Base-by-base conservation (phyloP, 2,113 vertebrate species). In the Nibea albiflora region DNA sequence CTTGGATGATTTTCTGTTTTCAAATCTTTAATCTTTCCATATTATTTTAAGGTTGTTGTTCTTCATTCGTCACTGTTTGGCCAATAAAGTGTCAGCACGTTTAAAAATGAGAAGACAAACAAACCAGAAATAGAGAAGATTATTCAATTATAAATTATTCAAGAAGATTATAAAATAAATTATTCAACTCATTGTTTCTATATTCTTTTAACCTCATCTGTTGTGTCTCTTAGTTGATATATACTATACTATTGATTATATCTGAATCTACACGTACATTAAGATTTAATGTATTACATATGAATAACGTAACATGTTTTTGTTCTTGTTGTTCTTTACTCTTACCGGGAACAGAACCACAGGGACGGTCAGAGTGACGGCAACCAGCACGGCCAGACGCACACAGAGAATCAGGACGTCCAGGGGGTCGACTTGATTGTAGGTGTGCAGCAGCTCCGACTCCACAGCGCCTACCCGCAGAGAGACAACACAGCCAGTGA, bases 311-410 rank as follows among this genome's bases (percentile, higher is more conserved):
- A n/a, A n/a, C n/a, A 19, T 19, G 4, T 19, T 54, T 1, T 47
- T 44, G 8, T 57, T 73, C 3, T 35, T 28, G 5, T 19, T 58
- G 3, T 15, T 28, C 15, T 52, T 35, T 3, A 26, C 83, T 57
- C 88, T 92, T 92, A 97, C 96, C 75, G 96, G 96, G 74, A 97
- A 97, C 3, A 97, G 95, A 71, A 98, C 96, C 2, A 97, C 96
- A 0, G 97, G 96, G 2, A 98, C 96, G 0, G 96, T 97, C 19
- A 97, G 93, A 1, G 95, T 97, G 73, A 98, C 96, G 0, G 95
- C 96, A 17, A 97, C 91, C 75, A 97, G 92, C 58, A 98, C 95
- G 0, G 96, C 96, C 88, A 97, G 83, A 26, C 95, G 94, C 39
- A 97, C 96, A 19, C 95, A 96, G 52, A 97, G 94, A 35, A 96